Base-by-base conservation (phyloP, 2,888 invertebrate genomes). In the Muschampia plurimacula region DNA sequence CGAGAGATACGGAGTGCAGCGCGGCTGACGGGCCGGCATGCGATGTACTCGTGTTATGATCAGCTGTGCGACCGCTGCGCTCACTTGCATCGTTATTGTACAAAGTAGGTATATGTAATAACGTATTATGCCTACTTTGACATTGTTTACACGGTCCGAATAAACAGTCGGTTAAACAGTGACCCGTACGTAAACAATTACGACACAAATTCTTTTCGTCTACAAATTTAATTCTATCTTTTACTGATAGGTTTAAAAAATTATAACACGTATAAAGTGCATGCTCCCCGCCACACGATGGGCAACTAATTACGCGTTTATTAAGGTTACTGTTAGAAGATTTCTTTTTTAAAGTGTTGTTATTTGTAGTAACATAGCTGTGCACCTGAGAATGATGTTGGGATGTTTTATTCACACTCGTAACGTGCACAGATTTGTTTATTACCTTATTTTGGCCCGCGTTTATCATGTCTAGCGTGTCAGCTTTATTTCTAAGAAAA, bases 141-240 rank as follows among this genome's bases (percentile, higher is more conserved):
- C 57, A 57, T 57, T 57, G 57, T 2, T 57, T 57, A 57, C 57
- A 57, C 28, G 57, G 57, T 28, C 57, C 57, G 12, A 57, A 57
- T 57, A 57, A 57, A 57, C 57, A 57, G 57, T 57, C 57, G 13
- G 57, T 57, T 28, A 28, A 28, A 57, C 28, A 6, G 12, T 57
- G 57, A 57, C 57, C 57, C 32, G 57, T 59, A 59, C 57, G 57
- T 32, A 59, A 59, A 59, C 57, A 59, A 59, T 59, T 59, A 32
- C 32, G 57, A 7, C 57, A 59, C 13, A 59, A 59, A 32, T 59
- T 59, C 32, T 59, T 59, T 59, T 59, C 57, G 57, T 59, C 57
- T 32, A 59, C 57, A 32, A 59, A 59, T 59, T 59, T 59, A 59
- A 59, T 59, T 59, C 57, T 59, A 10, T 59, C 57, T 22, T 59